A percentile compares a stretch with the other conserved stretches of the same genome.
phyloP scores from a whole-genome alignment of 2,888 invertebrate species.

The Monochamus alternatus region DNA sequence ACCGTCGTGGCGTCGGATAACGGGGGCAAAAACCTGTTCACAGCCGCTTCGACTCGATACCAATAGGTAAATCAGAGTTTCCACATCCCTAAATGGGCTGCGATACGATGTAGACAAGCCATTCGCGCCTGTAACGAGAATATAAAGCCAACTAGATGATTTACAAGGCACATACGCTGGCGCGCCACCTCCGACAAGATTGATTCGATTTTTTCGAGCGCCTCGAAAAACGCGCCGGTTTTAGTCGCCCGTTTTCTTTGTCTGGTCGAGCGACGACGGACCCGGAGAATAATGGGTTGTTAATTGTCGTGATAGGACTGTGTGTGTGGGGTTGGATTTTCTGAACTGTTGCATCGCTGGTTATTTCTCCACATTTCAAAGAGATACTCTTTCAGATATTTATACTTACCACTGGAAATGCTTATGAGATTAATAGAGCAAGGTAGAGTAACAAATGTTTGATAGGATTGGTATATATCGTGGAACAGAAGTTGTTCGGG shows the following conservation, averaged over 20 bases:
- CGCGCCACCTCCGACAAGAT: constrained; percentile 56
- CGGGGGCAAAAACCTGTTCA: not conserved
- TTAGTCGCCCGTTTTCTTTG: constrained; percentile 21
- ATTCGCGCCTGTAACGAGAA: constrained; percentile 61
- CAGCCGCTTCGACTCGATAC: not conserved
- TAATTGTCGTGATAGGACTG: constrained; percentile 22
- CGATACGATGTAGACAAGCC: constrained; percentile 56
- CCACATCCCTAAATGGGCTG: constrained; percentile 46
- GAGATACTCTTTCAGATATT: no score
- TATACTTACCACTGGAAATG: no score
- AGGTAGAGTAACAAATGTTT: no score
- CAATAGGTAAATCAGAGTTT: constrained; percentile 43
- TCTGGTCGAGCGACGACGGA: constrained; percentile 8
- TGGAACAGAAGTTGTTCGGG: no score
- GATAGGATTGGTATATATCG: no score
- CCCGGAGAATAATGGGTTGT: constrained; percentile 15
- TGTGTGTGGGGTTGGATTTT: not conserved
- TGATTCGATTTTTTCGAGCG: constrained; percentile 55
- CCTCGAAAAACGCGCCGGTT: constrained; percentile 21
- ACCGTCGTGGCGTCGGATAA: no score
- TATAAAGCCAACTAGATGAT: constrained; percentile 58
- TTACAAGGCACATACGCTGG: constrained; percentile 50
- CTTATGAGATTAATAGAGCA: no score
- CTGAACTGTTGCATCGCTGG: constrained; percentile 4
- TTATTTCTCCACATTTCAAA: no score